Percentiles rank a stretch among this genome's conserved stretches.
Evolutionary conservation across 2,888 invertebrate genomes (phyloP).

Genomic region (Troides helena): DNA sequence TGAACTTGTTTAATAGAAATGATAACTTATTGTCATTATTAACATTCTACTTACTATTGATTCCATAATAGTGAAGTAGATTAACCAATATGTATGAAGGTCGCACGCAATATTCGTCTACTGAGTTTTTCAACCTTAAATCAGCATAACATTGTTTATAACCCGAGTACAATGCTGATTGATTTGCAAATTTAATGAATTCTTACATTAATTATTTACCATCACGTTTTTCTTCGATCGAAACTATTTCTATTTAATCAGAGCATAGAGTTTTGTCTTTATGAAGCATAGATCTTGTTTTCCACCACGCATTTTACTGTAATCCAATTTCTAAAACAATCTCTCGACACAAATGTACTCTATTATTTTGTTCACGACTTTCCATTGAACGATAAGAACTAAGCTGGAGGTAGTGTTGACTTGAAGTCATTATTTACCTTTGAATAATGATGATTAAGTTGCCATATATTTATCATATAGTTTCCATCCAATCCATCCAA

Average conservation of each 20-base stretch:
- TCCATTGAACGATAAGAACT: conserved; percentile 12
- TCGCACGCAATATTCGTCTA: background rate
- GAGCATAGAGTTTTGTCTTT: background rate
- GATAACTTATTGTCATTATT: too few relatives aligned
- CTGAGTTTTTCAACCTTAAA: background rate
- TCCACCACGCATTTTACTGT: background rate
- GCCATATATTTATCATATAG: background rate
- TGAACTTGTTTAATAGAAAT: too few relatives aligned
- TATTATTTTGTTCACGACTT: conserved; percentile 3
- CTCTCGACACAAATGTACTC: background rate
- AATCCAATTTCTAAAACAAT: background rate
- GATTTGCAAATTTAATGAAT: background rate
- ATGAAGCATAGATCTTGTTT: background rate
- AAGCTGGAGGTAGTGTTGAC: conserved; percentile 4
- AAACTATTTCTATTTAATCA: background rate
- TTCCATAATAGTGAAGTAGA: background rate
- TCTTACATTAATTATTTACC: background rate
- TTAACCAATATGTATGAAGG: background rate
- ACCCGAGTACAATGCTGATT: background rate
- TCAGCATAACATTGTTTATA: background rate
- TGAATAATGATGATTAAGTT: background rate
- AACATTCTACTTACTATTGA: background rate
- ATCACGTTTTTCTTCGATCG: background rate
- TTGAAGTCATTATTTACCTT: background rate
- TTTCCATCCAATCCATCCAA: too few relatives aligned